Evolutionary conservation across 1,140 invertebrate species (phyloP), one percentile per base, ranked within the genome.

Genomic region (Chironomus tepperi): DNA sequence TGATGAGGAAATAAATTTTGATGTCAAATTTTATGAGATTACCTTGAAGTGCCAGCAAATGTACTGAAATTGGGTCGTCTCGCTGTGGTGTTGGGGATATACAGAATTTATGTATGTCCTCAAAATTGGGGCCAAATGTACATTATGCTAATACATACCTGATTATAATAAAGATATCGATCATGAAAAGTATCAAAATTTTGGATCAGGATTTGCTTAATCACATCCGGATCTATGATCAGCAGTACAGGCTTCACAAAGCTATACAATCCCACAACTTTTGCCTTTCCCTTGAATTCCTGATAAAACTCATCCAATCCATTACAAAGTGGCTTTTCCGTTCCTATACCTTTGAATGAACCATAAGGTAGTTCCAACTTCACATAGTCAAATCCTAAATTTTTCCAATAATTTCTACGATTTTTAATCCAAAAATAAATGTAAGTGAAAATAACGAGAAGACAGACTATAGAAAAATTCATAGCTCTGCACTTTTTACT

Each of bases 171-270:
- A 16, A 84, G 80, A 73, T 83, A 77, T 7, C 84, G 79, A 76
- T 85, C 83, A 75, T 81, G 81, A 74, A 85, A 86, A 76, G 77
- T 75, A 12, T 79, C 74, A 75, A 85, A 85, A 74, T 87, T 84
- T 74, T 80, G 85, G 1, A 85, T 81, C 18, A 85, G 77, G 34
- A 87, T 78, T 70, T 76, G 79, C 78, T 85, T 85, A 1, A 84
- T 79, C 9, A 86, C 77, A 73, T 83, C 82, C 57, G 83, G 77
- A 76, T 86, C 84, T 47, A 83, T 81, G 5, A 85, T 73, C 73
- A 85, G 80, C 67, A 85, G 73, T 6, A 82, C 80, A 1, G 84
- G 84, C 74, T 82, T 76, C 10, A 77, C n/a, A 74, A 79, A 76
- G 21, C 77, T 76, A 42, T 76, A 78, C 43, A 76, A 76, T 6